These are phyloP conservation scores for Sicus ferrugineus DNA, from an alignment of 2,888 invertebrate species.

Conservation along the genomic window DNA sequence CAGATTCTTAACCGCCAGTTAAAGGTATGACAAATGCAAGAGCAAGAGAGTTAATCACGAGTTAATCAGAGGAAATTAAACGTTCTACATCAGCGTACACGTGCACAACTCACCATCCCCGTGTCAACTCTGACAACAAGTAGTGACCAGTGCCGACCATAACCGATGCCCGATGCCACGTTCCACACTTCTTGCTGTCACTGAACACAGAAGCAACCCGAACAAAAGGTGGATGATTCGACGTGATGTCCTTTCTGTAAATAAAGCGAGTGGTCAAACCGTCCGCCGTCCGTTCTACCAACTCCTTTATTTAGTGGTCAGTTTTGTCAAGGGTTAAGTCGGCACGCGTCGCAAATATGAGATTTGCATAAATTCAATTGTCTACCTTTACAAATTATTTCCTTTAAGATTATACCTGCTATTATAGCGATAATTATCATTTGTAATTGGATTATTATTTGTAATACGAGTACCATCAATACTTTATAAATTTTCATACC, in stretches of 20 bases:
- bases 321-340: conserved; percentile 42
- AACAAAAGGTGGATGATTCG: conserved; percentile 31
- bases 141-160: conserved; percentile 30
- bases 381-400: not conserved
- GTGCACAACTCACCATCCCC: not conserved
- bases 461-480: not conserved
- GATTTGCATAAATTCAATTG: not conserved
- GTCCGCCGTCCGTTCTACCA: not conserved
- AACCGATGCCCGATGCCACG: conserved; percentile 45
- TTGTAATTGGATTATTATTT: not conserved
- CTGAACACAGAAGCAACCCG: not conserved
- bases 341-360: conserved; percentile 32
- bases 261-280: conserved; percentile 4
- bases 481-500: not conserved
- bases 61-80: too few relatives aligned
- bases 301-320: conserved; percentile 20
- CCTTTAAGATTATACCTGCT: not conserved
- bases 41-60: too few relatives aligned
- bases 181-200: conserved; percentile 37
- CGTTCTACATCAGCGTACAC: too few relatives aligned
- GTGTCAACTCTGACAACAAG: conserved; percentile 42
- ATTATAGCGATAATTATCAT: not conserved
- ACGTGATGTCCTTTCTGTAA: too few relatives aligned
- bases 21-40: too few relatives aligned
- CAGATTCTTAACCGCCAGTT: too few relatives aligned